A percentile compares a stretch with the other conserved stretches of the same genome.
phyloP scores from a whole-genome alignment of 2,888 invertebrate species.

The Volucella bombylans region DNA sequence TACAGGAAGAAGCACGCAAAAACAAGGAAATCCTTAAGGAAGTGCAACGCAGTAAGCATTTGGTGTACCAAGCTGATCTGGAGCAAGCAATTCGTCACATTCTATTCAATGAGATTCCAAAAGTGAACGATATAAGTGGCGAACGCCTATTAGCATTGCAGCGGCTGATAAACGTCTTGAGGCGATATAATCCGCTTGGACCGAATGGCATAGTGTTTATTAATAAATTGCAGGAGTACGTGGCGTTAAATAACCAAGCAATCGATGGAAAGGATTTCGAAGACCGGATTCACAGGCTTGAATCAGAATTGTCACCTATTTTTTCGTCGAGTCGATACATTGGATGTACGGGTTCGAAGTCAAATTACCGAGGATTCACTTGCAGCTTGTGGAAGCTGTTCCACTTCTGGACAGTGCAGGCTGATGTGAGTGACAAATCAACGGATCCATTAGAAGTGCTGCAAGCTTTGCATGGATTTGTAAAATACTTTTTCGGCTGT shows the following conservation, averaged over 20 bases:
- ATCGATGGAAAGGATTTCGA: conserved; percentile 86
- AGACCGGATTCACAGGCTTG: conserved; percentile 84
- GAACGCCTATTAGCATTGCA: conserved; percentile 89
- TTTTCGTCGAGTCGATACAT: conserved; percentile 85
- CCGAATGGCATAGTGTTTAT: conserved; percentile 87
- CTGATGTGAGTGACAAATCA: conserved; percentile 83
- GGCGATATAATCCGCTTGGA: conserved; percentile 91
- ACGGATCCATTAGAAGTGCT: conserved; percentile 88
- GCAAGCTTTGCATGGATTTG: conserved; percentile 92
- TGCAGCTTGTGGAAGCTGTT: conserved; percentile 98
- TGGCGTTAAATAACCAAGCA: conserved; percentile 83
- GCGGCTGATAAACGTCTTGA: conserved; percentile 88
- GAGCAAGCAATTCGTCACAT: conserved; percentile 93
- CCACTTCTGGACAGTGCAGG: conserved; percentile 93
- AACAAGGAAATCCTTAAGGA: conserved; percentile 75
- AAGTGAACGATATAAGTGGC: conserved; percentile 87
- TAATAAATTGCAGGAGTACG: conserved; percentile 84
- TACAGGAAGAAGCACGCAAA: conserved; percentile 13
- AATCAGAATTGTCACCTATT: conserved; percentile 84
- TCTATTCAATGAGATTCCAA: conserved; percentile 91
- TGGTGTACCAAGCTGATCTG: conserved; percentile 92
- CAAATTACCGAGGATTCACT: conserved; percentile 91
- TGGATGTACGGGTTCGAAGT: conserved; percentile 91
- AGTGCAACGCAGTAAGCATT: conserved; percentile 82
- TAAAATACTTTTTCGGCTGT: conserved; percentile 96